These are phyloP conservation scores for Agrilus biguttatus DNA, from an alignment of 2,888 invertebrate species.

Conservation along the genomic window DNA sequence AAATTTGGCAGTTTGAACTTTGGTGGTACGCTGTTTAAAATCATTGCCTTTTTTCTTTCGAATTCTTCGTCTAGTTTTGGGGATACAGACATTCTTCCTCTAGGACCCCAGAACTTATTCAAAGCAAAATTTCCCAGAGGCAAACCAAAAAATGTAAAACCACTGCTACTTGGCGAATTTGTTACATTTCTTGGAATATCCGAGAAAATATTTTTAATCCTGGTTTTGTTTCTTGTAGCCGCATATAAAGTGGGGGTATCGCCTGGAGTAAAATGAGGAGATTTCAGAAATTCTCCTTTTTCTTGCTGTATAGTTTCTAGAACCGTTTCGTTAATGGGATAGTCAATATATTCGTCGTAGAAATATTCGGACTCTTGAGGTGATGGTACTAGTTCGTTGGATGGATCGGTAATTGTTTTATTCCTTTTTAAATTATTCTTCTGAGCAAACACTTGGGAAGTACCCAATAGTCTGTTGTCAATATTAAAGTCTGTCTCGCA, in stretches of 20 bases:
- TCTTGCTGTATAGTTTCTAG: slow-evolving; percentile 12
- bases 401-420: slow-evolving; percentile 33
- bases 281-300: slow-evolving; percentile 11
- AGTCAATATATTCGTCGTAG: slow-evolving; percentile 71
- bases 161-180: slow-evolving; percentile 39
- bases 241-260: slow-evolving; percentile 48
- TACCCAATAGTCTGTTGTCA: slow-evolving; percentile 32
- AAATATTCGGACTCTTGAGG: slow-evolving; percentile 71
- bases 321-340: slow-evolving; percentile 50
- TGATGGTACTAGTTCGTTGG: slow-evolving; percentile 40
- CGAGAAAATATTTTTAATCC: slow-evolving; percentile 9
- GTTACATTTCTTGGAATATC: slow-evolving; percentile 22
- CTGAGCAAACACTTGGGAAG: slow-evolving; percentile 42
- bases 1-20: slow-evolving; percentile 30
- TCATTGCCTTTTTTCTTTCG: slow-evolving; percentile 24
- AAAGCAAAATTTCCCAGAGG: slow-evolving; percentile 61
- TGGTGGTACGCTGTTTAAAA: slow-evolving; percentile 15
- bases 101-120: slow-evolving; percentile 40
- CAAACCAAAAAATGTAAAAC: slow-evolving; percentile 75
- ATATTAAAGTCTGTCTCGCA: slow-evolving; percentile 52
- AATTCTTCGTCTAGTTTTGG: slow-evolving; percentile 14
- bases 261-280: slow-evolving; percentile 37
- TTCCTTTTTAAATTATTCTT: slow-evolving; percentile 35
- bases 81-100: slow-evolving; percentile 26
- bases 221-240: slow-evolving; percentile 26